Base-by-base conservation (phyloP, 2,797 vertebrate species). In the Trachops cirrhosus region DNA sequence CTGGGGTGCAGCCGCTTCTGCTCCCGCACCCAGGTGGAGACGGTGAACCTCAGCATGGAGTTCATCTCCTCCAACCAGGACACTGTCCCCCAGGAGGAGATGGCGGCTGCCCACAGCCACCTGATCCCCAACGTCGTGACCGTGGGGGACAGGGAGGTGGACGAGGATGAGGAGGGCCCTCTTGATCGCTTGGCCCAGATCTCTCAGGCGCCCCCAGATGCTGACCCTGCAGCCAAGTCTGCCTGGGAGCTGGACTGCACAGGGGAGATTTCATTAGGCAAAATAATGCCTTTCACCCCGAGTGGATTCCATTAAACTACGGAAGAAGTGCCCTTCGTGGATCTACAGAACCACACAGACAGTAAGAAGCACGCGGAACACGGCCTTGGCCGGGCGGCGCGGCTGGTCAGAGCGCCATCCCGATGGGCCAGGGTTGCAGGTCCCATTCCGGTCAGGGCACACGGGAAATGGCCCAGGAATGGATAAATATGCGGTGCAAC, bases 1-100 rank as follows among this genome's bases (percentile, higher is more conserved):
- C 73, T 99, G 96, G 99, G 99, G 18, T 99, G 99, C 1, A 97
- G 98, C 83, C 95, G 97, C 37, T 98, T 99, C 95, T 99, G 99
- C 98, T 98, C 99, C 87, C 98, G 87, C 91, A 99, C 99, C 1
- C 98, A 98, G 0, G 99, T 99, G 91, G 99, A 99, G 97, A 99
- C 99, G 0, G 99, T 99, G 48, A 99, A 99, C 98, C 99, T 99
- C 98, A 99, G 99, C 98, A 99, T 99, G 1, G 99, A 99, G 98
- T 98, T 99, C 84, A 98, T 99, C 80, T 99, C 99, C 46, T 99
- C 99, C 96, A 99, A 99, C 97, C 99, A 99, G 95, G 99, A 99
- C 96, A 99, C 99, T 0, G 98, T 98, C 95, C 98, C 99, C 91
- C 99, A 99, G 95, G 98, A 98, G 97, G 99, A 99, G 94, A 98